These are phyloP conservation scores for Scaptomyza flava DNA, from an alignment of 2,888 invertebrate species.

Conservation along the genomic window DNA sequence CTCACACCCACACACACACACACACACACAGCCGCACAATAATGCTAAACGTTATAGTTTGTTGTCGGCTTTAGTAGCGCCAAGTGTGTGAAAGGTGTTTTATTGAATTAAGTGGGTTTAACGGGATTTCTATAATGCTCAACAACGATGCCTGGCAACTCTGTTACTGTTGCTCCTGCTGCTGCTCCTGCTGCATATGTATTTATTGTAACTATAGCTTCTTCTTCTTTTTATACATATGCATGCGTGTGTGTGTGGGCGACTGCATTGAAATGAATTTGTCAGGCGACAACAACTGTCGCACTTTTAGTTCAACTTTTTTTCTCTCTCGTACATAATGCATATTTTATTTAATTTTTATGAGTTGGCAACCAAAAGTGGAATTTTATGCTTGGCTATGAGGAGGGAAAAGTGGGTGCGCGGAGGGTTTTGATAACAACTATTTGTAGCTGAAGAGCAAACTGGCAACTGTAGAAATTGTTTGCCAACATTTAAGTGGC, in stretches of 20 bases:
- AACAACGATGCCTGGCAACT: slow-evolving; percentile 35
- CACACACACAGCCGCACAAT: slow-evolving; percentile 34
- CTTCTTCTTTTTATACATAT: slow-evolving; percentile 20
- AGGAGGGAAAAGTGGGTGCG: background rate
- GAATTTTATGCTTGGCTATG: slow-evolving; percentile 44
- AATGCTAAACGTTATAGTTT: slow-evolving; percentile 68
- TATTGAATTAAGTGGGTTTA: slow-evolving; percentile 80
- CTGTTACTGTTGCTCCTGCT: slow-evolving; percentile 22
- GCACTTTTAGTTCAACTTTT: slow-evolving; percentile 72
- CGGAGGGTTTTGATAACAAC: background rate
- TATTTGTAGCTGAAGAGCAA: slow-evolving; percentile 2
- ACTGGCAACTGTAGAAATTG: slow-evolving; percentile 44
- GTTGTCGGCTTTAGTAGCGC: slow-evolving; percentile 76
- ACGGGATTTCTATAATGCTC: slow-evolving; percentile 78
- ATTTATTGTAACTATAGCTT: slow-evolving; percentile 76
- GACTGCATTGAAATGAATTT: slow-evolving; percentile 55
- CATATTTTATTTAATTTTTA: slow-evolving; percentile 79
- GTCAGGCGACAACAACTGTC: slow-evolving; percentile 41
- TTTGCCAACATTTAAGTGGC: slow-evolving; percentile 72
- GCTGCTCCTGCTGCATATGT: slow-evolving; percentile 58
- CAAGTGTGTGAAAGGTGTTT: slow-evolving; percentile 80
- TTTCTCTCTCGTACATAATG: slow-evolving; percentile 50
- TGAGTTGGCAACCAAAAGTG: slow-evolving; percentile 63
- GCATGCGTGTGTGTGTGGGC: slow-evolving; percentile 28
- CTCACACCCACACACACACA: slow-evolving; percentile 17